These are phyloP conservation scores for Lucilia sericata DNA, from an alignment of 1,140 invertebrate species.

Conservation along the genomic window DNA sequence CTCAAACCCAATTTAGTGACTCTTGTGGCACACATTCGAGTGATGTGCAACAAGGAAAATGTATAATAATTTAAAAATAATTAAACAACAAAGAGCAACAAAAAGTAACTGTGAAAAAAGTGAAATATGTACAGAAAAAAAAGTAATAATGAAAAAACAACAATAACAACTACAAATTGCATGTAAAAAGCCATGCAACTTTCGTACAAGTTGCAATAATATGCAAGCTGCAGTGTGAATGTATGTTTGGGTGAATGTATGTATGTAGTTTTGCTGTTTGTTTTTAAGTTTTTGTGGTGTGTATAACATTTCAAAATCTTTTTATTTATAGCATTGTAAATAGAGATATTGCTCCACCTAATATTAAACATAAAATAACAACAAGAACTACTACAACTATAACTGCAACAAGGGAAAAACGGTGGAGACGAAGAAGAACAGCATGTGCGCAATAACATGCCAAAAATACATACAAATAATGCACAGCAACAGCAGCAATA, in stretches of 20 bases:
- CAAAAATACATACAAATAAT: slow-evolving; percentile 7
- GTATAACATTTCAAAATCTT: slow-evolving; percentile 10
- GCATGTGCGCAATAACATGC: slow-evolving; percentile 22
- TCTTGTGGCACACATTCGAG: no score
- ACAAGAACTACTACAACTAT: not conserved
- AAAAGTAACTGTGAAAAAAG: no score
- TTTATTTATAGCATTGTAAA: not conserved
- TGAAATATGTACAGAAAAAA: no score
- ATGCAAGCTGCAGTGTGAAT: not conserved
- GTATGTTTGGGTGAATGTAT: not conserved
- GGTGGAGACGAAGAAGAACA: slow-evolving; percentile 12
- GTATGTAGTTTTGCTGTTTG: not conserved
- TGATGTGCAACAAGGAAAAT: no score
- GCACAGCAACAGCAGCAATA: not conserved
- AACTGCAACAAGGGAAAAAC: not conserved
- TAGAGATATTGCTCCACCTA: slow-evolving; percentile 28
- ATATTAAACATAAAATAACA: not conserved
- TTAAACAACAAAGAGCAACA: no score
- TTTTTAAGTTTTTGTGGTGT: not conserved
- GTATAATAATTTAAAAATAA: no score
- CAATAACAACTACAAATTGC: no score
- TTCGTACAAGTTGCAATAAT: not conserved
- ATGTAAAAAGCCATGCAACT: no score
- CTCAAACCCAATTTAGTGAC: no score
- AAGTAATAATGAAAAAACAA: no score